Conservation (phyloP, 2,113 vertebrate species). For the Leptosomus discolor region DNA sequence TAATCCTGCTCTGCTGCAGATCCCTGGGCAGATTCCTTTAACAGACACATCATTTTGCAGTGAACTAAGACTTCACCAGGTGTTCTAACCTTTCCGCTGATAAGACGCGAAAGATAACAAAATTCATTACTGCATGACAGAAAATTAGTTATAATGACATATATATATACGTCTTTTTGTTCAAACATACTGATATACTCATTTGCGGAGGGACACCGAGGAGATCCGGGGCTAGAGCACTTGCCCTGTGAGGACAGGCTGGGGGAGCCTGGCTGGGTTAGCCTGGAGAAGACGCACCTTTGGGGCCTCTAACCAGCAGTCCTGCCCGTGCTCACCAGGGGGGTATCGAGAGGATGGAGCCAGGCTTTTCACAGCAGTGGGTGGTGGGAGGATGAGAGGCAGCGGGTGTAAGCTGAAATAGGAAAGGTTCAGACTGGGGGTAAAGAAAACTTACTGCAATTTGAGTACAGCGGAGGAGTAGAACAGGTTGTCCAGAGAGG, state of each 20-base stretch:
- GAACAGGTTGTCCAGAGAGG: neutral
- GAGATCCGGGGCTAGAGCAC: neutral
- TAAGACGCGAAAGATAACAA: neutral
- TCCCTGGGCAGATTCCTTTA: neutral
- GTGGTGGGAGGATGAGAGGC: neutral
- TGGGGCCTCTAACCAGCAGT: too few species aligned
- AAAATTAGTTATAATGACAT: neutral
- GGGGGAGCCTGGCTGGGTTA: neutral
- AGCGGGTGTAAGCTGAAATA: neutral
- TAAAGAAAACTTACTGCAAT: neutral
- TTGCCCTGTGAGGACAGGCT: too few species aligned
- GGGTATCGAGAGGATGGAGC: neutral
- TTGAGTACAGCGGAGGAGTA: neutral
- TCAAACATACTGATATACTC: neutral
- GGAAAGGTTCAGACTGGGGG: neutral
- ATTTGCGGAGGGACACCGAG: neutral
- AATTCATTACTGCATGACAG: neutral
- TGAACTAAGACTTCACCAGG: neutral
- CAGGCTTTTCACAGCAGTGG: neutral
- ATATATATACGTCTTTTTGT: neutral
- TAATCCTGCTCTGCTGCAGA: neutral
- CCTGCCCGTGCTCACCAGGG: fast-evolving
- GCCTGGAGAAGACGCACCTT: too few species aligned
- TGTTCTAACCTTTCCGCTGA: neutral
- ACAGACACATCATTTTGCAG: neutral